Evolutionary conservation across 2,113 vertebrate genomes (phyloP).

Genomic region (Ginglymostoma cirratum): DNA sequence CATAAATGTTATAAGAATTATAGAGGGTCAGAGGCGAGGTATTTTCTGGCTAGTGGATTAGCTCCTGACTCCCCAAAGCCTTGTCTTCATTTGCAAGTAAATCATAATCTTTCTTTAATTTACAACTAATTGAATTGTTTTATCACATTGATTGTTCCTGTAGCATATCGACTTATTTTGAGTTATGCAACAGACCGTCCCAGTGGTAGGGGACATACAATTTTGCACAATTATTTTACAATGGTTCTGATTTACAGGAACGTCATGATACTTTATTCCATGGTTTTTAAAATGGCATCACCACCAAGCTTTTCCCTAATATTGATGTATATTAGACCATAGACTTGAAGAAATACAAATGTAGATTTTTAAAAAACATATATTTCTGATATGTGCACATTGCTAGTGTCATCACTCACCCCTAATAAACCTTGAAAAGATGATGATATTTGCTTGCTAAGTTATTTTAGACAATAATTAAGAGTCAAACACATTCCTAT

Average conservation of each 20-base stretch:
- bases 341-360: neutral
- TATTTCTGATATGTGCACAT: neutral
- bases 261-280: neutral
- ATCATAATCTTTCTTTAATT: neutral
- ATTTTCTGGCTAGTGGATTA: neutral
- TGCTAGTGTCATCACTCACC: neutral
- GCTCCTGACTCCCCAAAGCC: neutral
- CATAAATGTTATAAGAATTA: neutral
- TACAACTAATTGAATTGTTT: neutral
- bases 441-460: neutral
- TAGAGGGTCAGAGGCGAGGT: neutral
- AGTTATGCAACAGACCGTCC: neutral
- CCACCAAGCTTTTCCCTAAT: neutral
- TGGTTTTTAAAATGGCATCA: neutral
- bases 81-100: neutral
- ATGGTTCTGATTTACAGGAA: neutral
- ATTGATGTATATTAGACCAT: neutral
- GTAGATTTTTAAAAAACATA: neutral
- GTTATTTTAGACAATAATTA: neutral
- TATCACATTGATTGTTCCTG: neutral
- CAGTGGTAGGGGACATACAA: neutral
- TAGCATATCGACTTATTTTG: neutral
- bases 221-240: neutral
- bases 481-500: neutral
- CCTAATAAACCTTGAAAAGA: neutral